Evolutionary conservation across 35 echinoderm and acorn worm genomes (phyloP).

Genomic region (Ophioderma brevispina): DNA sequence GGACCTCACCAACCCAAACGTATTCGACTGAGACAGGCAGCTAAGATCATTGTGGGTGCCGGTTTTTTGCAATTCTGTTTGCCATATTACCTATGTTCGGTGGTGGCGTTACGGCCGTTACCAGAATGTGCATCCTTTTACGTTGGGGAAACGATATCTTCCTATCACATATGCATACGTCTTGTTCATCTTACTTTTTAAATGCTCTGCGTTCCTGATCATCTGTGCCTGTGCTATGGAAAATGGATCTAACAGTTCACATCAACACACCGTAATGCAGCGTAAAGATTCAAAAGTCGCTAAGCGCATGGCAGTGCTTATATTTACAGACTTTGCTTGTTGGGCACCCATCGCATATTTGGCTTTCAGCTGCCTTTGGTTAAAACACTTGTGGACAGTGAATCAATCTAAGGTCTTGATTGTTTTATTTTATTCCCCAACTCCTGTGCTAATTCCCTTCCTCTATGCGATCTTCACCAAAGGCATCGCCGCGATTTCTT

Average conservation of each 20-base stretch:
- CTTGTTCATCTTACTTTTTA: slow-evolving; percentile 66
- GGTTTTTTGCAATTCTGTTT: slow-evolving; percentile 80
- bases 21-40: slow-evolving; percentile 75
- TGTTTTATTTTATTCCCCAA: slow-evolving; percentile 95
- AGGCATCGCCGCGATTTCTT: slow-evolving; percentile 88
- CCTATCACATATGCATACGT: slow-evolving; percentile 65
- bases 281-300: slow-evolving; percentile 98
- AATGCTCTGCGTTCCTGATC: slow-evolving; percentile 78
- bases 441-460: slow-evolving; percentile 95
- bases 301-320: slow-evolving; percentile 92
- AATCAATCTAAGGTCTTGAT: slow-evolving; percentile 95
- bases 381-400: slow-evolving; percentile 27
- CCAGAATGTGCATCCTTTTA: slow-evolving; percentile 97
- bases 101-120: slow-evolving; percentile 74
- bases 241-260: slow-evolving; percentile 84
- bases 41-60: slow-evolving; percentile 82
- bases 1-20: slow-evolving; percentile 91
- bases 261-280: slow-evolving; percentile 88
- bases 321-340: slow-evolving; percentile 97
- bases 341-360: slow-evolving; percentile 92
- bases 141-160: slow-evolving; percentile 40
- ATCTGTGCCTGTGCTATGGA: slow-evolving; percentile 90
- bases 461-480: slow-evolving; percentile 98
- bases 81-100: slow-evolving; percentile 80
- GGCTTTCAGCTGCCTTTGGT: slow-evolving; percentile 66